Evolutionary conservation across 35 echinoderm and acorn worm genomes (phyloP).

Genomic region (Antedon bifida): DNA sequence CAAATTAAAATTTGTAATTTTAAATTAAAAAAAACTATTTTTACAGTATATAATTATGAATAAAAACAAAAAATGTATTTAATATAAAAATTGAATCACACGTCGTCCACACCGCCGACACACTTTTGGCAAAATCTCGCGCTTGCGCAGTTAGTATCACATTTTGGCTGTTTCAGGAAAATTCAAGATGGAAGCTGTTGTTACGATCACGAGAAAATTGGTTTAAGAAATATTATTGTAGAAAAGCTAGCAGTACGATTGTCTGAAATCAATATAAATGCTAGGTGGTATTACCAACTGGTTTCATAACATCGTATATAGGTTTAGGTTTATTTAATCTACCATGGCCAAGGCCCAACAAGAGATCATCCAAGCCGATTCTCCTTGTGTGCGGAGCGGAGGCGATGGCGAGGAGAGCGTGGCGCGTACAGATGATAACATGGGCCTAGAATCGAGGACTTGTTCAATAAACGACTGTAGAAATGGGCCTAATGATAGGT

Average conservation of each 20-base stretch:
- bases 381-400: neutral
- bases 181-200: neutral
- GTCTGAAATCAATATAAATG: neutral
- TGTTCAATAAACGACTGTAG: neutral
- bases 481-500: neutral
- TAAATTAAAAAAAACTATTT: too few species aligned
- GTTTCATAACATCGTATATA: neutral
- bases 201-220: neutral
- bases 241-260: neutral
- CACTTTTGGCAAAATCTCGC: too few species aligned
- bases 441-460: neutral
- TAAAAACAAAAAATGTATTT: too few species aligned
- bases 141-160: neutral
- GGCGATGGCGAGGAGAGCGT: neutral
- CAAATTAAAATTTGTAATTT: too few species aligned
- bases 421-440: neutral
- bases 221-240: neutral
- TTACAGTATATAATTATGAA: too few species aligned
- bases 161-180: neutral
- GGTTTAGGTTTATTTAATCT: neutral
- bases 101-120: too few species aligned
- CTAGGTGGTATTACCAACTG: neutral
- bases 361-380: neutral
- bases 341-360: neutral
- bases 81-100: too few species aligned